Evolutionary conservation across 2,888 invertebrate genomes (phyloP).

Genomic region (Leptopilina drosophilae): DNA sequence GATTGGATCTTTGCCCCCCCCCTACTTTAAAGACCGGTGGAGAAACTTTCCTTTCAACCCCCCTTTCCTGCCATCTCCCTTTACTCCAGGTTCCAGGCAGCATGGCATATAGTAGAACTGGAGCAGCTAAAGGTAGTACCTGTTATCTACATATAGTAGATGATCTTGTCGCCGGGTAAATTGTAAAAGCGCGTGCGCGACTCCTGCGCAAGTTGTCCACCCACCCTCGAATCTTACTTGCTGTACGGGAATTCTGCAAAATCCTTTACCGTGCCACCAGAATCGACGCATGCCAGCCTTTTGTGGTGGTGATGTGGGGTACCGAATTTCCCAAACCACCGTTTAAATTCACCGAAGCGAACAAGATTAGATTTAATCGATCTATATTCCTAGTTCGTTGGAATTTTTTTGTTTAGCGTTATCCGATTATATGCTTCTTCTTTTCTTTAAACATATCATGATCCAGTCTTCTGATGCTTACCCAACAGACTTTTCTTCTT

Average conservation of each 20-base stretch:
- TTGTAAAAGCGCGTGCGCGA: slow-evolving; percentile 4
- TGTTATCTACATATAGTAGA: not conserved
- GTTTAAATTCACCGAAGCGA: slow-evolving; percentile 25
- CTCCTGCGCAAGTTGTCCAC: slow-evolving; percentile 46
- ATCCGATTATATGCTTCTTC: slow-evolving; percentile 3
- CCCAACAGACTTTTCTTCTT: slow-evolving; percentile 12
- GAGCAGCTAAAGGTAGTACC: not conserved
- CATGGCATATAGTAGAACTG: not conserved
- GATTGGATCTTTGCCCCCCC: no score
- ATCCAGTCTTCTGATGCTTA: slow-evolving; percentile 14
- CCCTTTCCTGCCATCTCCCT: no score
- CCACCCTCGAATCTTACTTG: slow-evolving; percentile 43
- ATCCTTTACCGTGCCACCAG: slow-evolving; percentile 32
- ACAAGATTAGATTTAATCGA: slow-evolving; percentile 40
- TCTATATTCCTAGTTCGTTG: slow-evolving; percentile 18
- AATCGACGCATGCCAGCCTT: slow-evolving; percentile 40
- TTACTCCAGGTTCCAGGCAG: not conserved
- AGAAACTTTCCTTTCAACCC: no score
- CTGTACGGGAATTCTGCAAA: slow-evolving; percentile 45
- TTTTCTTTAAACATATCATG: not conserved
- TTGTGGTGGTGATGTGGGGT: slow-evolving; percentile 35
- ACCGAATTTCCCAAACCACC: slow-evolving; percentile 20
- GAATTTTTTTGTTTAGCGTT: slow-evolving; percentile 16
- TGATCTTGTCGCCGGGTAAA: slow-evolving; percentile 27
- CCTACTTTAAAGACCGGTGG: no score